A percentile compares a stretch with the other conserved stretches of the same genome.
Conservation (phyloP, 2,888 invertebrate genomes). For the Pandemis corylana region DNA sequence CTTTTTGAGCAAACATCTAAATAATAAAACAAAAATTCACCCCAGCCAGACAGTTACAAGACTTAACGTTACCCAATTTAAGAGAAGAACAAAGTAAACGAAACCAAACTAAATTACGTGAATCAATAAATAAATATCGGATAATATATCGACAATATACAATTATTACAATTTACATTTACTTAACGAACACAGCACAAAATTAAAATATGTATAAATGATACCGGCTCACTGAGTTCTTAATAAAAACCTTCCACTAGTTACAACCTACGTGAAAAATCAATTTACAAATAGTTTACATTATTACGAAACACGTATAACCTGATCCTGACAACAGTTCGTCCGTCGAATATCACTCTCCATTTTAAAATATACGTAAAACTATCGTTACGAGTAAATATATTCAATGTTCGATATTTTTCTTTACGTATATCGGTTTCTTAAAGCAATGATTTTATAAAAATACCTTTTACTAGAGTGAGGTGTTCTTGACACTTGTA, state of each 20-base stretch:
- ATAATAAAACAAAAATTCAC: slow-evolving; percentile 66
- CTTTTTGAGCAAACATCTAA: slow-evolving; percentile 77
- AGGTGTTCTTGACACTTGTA: slow-evolving; percentile 58
- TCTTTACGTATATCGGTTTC: slow-evolving; percentile 82
- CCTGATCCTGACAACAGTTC: slow-evolving; percentile 75
- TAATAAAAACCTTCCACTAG: slow-evolving; percentile 75
- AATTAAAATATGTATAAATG: slow-evolving; percentile 68
- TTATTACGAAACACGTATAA: slow-evolving; percentile 80
- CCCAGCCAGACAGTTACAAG: slow-evolving; percentile 77
- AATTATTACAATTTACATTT: slow-evolving; percentile 83
- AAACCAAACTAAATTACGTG: slow-evolving; percentile 76
- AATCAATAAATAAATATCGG: slow-evolving; percentile 84
- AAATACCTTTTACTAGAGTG: slow-evolving; percentile 76
- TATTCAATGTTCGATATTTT: slow-evolving; percentile 75
- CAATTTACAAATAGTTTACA: slow-evolving; percentile 82
- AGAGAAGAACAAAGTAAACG: slow-evolving; percentile 57
- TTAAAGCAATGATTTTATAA: slow-evolving; percentile 83
- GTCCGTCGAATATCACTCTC: slow-evolving; percentile 65
- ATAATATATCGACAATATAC: slow-evolving; percentile 80
- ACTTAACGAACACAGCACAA: slow-evolving; percentile 85
- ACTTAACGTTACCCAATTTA: slow-evolving; percentile 64
- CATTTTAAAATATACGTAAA: slow-evolving; percentile 70
- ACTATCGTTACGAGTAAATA: slow-evolving; percentile 81
- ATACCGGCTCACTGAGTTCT: slow-evolving; percentile 77
- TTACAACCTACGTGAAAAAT: slow-evolving; percentile 78